phyloP scores from a whole-genome alignment of 2,888 invertebrate species.

The Vandiemenella viatica region DNA sequence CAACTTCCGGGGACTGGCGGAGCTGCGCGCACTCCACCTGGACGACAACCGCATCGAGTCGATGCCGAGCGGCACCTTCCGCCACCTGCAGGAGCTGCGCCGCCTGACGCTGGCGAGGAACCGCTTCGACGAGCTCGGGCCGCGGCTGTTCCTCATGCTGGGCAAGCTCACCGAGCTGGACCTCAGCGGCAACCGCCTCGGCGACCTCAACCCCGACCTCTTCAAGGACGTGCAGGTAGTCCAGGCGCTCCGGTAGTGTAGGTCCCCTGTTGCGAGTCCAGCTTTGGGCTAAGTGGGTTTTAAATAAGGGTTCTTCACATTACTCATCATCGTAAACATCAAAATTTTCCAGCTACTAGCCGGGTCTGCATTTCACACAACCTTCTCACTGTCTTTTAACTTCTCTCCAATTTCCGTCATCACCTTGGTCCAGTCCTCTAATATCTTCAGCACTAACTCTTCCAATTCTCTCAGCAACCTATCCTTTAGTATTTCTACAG shows the following conservation, averaged over 20 bases:
- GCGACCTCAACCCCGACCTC: slow-evolving; percentile 60
- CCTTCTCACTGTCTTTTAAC: no score
- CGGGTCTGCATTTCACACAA: no score
- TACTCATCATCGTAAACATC: no score
- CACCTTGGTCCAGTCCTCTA: no score
- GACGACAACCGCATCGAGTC: slow-evolving; percentile 58
- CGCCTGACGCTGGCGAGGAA: slow-evolving; percentile 50
- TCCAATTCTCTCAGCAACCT: no score
- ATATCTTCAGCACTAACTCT: no score
- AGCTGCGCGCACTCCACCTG: slow-evolving; percentile 52
- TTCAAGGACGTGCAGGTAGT: slow-evolving; percentile 54
- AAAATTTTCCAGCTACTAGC: no score
- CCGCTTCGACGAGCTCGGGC: slow-evolving; percentile 49
- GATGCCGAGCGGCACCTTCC: slow-evolving; percentile 61
- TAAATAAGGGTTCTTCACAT: no score
- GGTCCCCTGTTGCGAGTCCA: no score
- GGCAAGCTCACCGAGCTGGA: slow-evolving; percentile 54
- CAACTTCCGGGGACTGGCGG: slow-evolving; percentile 62
- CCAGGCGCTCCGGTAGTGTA: slow-evolving; percentile 55
- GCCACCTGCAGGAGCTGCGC: slow-evolving; percentile 52
- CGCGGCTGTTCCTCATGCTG: slow-evolving; percentile 57
- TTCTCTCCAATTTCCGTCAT: no score
- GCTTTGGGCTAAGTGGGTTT: no score
- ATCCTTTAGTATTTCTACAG: no score
- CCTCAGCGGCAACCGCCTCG: slow-evolving; percentile 57